Conservation (phyloP, 1,140 invertebrate species). For the Acromyrmex heyeri region DNA sequence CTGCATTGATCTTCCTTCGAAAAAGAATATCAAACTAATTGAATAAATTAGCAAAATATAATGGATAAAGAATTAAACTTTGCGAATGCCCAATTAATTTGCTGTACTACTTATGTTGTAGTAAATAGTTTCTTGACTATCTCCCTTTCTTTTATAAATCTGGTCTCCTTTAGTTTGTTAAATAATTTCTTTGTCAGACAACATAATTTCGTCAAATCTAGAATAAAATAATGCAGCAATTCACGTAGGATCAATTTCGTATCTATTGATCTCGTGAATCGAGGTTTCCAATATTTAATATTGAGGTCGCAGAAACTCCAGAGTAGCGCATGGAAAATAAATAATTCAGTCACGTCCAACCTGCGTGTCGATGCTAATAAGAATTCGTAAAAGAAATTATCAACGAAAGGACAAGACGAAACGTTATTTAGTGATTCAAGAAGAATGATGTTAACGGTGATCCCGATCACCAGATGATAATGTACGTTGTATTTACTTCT, state of each 20-base stretch:
- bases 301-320: neutral
- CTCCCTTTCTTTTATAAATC: neutral
- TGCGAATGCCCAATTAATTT: constrained; percentile 8
- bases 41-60: neutral
- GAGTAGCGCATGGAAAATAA: neutral
- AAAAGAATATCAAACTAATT: constrained; percentile 19
- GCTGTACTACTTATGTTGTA: neutral
- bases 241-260: neutral
- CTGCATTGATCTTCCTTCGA: neutral
- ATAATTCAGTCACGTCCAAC: neutral
- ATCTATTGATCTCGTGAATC: neutral
- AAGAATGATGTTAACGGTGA: neutral
- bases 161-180: neutral
- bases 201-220: neutral
- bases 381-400: neutral
- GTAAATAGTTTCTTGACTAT: neutral
- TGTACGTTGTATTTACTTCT: too few species aligned
- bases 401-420: neutral
- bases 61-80: neutral
- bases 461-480: neutral
- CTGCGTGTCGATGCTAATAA: constrained; percentile 3
- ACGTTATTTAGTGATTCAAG: constrained; percentile 6
- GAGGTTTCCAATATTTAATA: neutral
- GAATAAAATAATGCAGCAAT: neutral
- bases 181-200: neutral